Conservation (phyloP, 2,888 invertebrate species). For the Drosophila siamana region DNA sequence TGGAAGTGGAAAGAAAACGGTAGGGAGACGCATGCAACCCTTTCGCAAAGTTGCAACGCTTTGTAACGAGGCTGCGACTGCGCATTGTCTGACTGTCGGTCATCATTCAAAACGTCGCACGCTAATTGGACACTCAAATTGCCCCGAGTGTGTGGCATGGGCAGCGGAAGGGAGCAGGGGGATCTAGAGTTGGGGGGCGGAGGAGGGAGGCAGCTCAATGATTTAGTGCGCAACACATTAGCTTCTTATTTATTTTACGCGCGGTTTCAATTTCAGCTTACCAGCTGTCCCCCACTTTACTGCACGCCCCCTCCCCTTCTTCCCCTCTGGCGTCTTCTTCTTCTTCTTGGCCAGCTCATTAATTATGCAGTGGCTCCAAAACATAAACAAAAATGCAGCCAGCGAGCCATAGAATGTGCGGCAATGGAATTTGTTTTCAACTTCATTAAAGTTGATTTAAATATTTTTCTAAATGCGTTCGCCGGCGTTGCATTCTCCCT, state of each 20-base stretch:
- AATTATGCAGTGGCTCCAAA: slow-evolving; percentile 47
- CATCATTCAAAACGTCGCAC: slow-evolving; percentile 80
- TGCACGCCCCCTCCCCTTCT: neutral
- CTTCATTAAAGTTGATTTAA: slow-evolving; percentile 79
- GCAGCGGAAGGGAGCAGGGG: too few species aligned
- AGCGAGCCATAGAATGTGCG: slow-evolving; percentile 43
- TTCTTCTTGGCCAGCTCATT: slow-evolving; percentile 38
- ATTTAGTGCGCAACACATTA: slow-evolving; percentile 72
- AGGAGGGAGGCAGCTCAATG: slow-evolving; percentile 34
- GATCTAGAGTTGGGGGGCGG: neutral
- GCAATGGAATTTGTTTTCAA: slow-evolving; percentile 71
- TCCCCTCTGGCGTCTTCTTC: too few species aligned
- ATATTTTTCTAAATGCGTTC: slow-evolving; percentile 68
- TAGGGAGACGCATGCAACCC: slow-evolving; percentile 16
- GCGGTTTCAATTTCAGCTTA: slow-evolving; percentile 66
- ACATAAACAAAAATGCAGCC: slow-evolving; percentile 41
- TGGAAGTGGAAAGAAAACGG: too few species aligned
- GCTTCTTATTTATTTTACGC: slow-evolving; percentile 67
- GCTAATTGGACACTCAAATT: slow-evolving; percentile 78
- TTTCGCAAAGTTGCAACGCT: neutral
- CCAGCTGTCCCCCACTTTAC: neutral
- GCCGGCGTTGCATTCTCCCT: slow-evolving; percentile 19
- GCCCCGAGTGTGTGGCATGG: slow-evolving; percentile 24
- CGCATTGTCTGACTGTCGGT: slow-evolving; percentile 77
- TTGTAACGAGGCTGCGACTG: slow-evolving; percentile 45